Evolutionary conservation across 2,113 vertebrate genomes (phyloP).

Genomic region (Gadus macrocephalus): DNA sequence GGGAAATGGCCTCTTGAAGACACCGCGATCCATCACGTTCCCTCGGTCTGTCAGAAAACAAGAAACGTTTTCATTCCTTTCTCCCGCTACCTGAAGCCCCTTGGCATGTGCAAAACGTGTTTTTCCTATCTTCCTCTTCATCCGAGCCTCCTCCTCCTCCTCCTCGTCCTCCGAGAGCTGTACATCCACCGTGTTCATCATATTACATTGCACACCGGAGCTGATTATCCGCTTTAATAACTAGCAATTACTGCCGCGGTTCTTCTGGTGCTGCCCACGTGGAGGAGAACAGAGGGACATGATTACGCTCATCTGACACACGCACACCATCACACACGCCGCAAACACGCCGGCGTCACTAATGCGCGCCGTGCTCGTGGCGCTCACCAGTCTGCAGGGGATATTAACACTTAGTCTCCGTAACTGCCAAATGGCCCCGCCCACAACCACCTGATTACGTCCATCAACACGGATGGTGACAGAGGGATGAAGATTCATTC

Average conservation of each 20-base stretch:
- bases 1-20: conserved; percentile 4
- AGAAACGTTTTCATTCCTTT: neutral
- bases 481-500: no score
- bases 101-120: neutral
- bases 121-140: neutral
- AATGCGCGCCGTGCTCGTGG: conserved; percentile 4
- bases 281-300: conserved; percentile 30
- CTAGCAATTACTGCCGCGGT: conserved; percentile 40
- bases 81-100: conserved; percentile 1
- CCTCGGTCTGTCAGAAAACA: neutral
- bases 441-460: no score
- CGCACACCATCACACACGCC: neutral
- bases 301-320: conserved; percentile 32
- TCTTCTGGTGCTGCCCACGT: conserved; percentile 42
- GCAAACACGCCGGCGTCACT: neutral
- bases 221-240: conserved; percentile 51
- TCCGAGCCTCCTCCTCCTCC: conserved; percentile 3
- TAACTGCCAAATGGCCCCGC: no score
- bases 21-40: conserved; percentile 17
- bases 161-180: conserved; percentile 18
- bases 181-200: conserved; percentile 46
- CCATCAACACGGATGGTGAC: no score
- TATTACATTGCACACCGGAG: conserved; percentile 36
- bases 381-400: neutral
- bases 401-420: neutral